Percentiles rank a stretch among this genome's conserved stretches.
phyloP scores from a whole-genome alignment of 2,113 vertebrate species.

The Chelonoidis abingdonii region DNA sequence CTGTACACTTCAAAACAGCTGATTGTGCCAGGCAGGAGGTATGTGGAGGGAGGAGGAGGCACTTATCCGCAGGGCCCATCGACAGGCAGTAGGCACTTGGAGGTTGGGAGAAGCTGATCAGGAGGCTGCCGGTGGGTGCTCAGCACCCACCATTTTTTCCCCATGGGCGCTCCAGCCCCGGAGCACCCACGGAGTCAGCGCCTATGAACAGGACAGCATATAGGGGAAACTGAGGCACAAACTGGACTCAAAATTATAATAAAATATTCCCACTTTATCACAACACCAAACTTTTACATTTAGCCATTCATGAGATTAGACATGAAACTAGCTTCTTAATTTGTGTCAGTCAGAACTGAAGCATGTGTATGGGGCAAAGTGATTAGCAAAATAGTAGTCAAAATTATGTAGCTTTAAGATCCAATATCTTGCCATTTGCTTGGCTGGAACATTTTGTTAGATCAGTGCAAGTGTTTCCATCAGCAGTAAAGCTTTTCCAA shows the following conservation, averaged over 20 bases:
- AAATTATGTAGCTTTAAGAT: slow-evolving; percentile 1
- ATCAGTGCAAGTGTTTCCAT: not conserved
- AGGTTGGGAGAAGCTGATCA: no score
- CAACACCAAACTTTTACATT: slow-evolving; percentile 9
- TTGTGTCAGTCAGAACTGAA: slow-evolving; percentile 35
- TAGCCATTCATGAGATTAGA: slow-evolving; percentile 55
- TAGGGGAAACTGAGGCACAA: not conserved
- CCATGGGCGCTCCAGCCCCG: no score
- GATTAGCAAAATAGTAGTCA: slow-evolving; percentile 30
- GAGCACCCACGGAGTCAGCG: no score
- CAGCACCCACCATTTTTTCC: no score
- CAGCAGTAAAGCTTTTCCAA: not conserved
- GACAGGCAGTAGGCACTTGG: no score
- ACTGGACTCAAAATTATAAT: not conserved
- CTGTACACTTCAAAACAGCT: no score
- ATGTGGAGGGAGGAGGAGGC: no score
- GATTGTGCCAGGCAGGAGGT: no score
- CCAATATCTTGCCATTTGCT: not conserved
- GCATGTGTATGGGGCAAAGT: not conserved
- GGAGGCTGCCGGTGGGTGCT: no score
- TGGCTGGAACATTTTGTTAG: not conserved
- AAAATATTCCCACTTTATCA: not conserved
- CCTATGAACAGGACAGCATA: not conserved
- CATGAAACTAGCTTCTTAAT: slow-evolving; percentile 54
- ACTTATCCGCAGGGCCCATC: no score